A percentile compares a stretch with the other conserved stretches of the same genome.
Conservation (phyloP, 1,140 invertebrate species). For the Globodera rostochiensis region DNA sequence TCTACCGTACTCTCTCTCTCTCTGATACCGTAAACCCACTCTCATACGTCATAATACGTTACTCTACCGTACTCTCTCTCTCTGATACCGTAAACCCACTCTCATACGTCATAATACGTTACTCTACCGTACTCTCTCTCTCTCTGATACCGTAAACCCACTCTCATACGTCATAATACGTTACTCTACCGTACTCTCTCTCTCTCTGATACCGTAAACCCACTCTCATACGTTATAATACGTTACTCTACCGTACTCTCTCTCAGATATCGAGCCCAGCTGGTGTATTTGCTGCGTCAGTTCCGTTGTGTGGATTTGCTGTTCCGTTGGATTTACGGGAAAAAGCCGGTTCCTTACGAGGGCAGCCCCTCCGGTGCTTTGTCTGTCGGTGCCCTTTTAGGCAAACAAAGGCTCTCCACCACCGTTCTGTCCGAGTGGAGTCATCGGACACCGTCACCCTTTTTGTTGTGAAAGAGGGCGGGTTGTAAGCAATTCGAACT, state of each 20-base stretch:
- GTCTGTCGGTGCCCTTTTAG: neutral
- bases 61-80: neutral
- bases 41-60: neutral
- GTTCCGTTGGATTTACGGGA: neutral
- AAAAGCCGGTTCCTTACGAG: neutral
- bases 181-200: neutral
- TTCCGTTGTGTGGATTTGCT: conserved; percentile 2
- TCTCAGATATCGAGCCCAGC: conserved; percentile 39
- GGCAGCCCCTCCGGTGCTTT: conserved; percentile 9
- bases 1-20: conserved; percentile 6
- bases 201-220: neutral
- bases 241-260: neutral
- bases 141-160: conserved; percentile 5
- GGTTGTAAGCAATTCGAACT: too few relatives aligned
- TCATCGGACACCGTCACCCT: neutral
- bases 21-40: conserved; percentile 11
- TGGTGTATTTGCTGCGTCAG: conserved; percentile 7
- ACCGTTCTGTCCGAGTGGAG: neutral
- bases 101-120: neutral
- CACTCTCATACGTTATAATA: neutral
- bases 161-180: neutral
- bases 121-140: neutral
- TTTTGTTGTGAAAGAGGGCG: neutral
- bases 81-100: conserved; percentile 11
- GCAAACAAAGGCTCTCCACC: neutral